These are phyloP conservation scores for Temnopleurus reevesii DNA, from an alignment of 53 echinoderm and acorn worm genomes.

Conservation along the genomic window DNA sequence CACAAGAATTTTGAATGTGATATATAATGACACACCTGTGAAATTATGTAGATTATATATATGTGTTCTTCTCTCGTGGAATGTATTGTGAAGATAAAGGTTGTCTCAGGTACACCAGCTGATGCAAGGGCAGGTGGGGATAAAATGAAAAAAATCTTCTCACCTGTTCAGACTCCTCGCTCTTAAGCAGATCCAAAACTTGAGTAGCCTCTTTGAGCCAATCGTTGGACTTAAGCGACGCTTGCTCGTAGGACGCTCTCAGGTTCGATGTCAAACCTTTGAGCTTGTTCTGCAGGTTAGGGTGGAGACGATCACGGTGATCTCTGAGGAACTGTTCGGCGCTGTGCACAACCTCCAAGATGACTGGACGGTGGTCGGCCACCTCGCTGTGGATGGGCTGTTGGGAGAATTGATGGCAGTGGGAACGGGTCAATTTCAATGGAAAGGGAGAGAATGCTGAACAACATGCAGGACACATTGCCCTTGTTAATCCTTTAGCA, in stretches of 20 bases:
- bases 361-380: conserved; percentile 85
- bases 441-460: too few species aligned
- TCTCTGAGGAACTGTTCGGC: conserved; percentile 97
- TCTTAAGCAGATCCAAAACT: conserved; percentile 82
- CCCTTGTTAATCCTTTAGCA: too few species aligned
- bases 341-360: conserved; percentile 88
- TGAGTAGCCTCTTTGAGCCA: conserved; percentile 89
- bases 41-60: too few species aligned
- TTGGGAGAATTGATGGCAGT: background rate
- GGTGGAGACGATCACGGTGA: conserved; percentile 86
- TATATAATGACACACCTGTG: too few species aligned
- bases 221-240: conserved; percentile 85
- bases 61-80: too few species aligned
- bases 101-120: too few species aligned
- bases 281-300: conserved; percentile 89
- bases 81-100: too few species aligned
- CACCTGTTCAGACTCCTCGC: conserved; percentile 89
- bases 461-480: too few species aligned
- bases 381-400: conserved; percentile 89
- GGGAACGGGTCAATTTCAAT: background rate
- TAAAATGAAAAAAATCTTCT: background rate
- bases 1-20: too few species aligned
- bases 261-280: conserved; percentile 93
- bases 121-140: too few species aligned
- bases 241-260: conserved; percentile 79